Percentiles rank a stretch among this genome's conserved stretches.
phyloP scores from a whole-genome alignment of 2,888 invertebrate species.

The Melanophora roralis region DNA sequence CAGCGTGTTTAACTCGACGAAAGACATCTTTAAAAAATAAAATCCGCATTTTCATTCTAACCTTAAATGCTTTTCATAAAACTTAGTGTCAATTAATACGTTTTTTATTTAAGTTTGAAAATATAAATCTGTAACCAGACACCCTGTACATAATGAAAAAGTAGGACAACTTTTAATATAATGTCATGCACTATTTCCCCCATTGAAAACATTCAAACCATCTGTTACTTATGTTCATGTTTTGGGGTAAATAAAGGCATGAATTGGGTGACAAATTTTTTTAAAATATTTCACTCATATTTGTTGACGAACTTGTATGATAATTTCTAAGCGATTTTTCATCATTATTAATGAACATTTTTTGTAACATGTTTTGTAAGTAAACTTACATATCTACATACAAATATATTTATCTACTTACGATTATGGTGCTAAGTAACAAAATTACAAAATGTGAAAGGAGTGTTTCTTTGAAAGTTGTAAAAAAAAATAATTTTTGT shows the following conservation, averaged over 20 bases:
- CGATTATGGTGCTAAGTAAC: not conserved
- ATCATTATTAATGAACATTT: constrained; percentile 6
- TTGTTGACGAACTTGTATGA: constrained; percentile 28
- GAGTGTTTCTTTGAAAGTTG: constrained; percentile 7
- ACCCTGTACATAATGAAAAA: too few relatives aligned
- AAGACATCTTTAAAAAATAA: too few relatives aligned
- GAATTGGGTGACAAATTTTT: constrained; percentile 37
- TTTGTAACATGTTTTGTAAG: not conserved
- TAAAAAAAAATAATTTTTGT: not conserved
- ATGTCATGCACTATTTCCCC: not conserved
- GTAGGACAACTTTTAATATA: too few relatives aligned
- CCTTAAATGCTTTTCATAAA: too few relatives aligned
- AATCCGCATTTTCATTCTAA: too few relatives aligned
- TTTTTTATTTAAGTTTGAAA: too few relatives aligned
- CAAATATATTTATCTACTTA: not conserved
- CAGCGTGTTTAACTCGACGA: too few relatives aligned
- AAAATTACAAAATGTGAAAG: constrained; percentile 36
- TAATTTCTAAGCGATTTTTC: not conserved
- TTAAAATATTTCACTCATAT: constrained; percentile 20
- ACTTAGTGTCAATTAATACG: too few relatives aligned
- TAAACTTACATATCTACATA: not conserved
- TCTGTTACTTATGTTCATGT: not conserved
- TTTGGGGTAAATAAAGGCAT: not conserved
- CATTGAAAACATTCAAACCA: not conserved
- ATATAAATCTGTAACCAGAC: too few relatives aligned